Evolutionary conservation across 2,113 vertebrate species (phyloP), one percentile per base, ranked within the genome.

Genomic region (Mixornis gularis): DNA sequence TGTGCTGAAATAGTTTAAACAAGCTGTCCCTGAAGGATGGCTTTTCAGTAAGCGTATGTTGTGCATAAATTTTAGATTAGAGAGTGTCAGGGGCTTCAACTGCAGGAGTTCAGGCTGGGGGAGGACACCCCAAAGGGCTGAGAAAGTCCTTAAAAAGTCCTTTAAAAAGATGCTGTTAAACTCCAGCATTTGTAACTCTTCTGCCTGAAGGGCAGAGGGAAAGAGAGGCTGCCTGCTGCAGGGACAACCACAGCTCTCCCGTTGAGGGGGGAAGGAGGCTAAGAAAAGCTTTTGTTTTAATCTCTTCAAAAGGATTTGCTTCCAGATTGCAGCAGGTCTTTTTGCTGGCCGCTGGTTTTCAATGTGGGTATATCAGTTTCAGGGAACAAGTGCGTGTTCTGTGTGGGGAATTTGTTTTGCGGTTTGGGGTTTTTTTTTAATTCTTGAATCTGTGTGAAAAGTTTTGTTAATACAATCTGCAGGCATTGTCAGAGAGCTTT

Each of bases 391-490:
- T 79, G 64, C 0, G 3, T 63, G 72, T n/a, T 77, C 87, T 95
- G 27, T 46, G 60, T 32, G 55, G 0, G 49, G 63, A 63, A 26
- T 36, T 79, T 65, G 44, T 72, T 77, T 73, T n/a, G 52, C 65
- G 88, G 41, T 41, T 88, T 80, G 30, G 13, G 5, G 1, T n/a
- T 74, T 76, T 77, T 4, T 48, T 48, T 48, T 7, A 64, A 70
- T 93, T 90, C 87, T 92, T 74, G 65, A 94, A 94, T 83, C 87
- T 79, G 82, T 95, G 93, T 95, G 87, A 91, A 90, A 94, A 96
- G 91, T 96, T 96, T 93, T 92, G 89, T 91, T 96, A 91, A 95
- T 92, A 85, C 91, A 96, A 52, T 96, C 91, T 88, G 86, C 77
- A 82, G 80, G 92, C 94, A 89, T 94, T 96, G 89, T 95, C 89